Percentiles rank a stretch among this genome's conserved stretches.
Conservation (phyloP, 2,113 vertebrate species). For the Dasypus novemcinctus region DNA sequence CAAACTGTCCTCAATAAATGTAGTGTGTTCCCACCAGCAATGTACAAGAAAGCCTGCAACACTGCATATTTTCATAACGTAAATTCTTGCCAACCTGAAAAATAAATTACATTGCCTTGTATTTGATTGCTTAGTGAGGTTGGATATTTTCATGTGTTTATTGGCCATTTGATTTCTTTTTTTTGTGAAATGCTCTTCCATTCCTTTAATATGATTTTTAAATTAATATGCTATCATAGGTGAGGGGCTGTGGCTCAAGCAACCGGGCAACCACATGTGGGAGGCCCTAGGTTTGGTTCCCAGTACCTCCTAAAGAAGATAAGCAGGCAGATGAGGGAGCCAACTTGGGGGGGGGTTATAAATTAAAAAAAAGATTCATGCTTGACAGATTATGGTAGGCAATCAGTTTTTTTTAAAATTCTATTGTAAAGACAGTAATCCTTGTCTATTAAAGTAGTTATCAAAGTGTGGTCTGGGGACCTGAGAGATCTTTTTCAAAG, state of each 20-base stretch:
- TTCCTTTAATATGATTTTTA: not conserved
- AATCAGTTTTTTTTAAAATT: not conserved
- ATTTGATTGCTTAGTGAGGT: not conserved
- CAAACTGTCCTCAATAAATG: not conserved
- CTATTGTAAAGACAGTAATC: not conserved
- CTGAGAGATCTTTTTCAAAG: not conserved
- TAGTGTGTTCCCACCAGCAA: not conserved
- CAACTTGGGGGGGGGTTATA: too few relatives aligned
- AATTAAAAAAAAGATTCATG: not conserved
- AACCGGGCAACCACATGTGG: too few relatives aligned
- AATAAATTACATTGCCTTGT: not conserved
- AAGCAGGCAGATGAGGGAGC: too few relatives aligned
- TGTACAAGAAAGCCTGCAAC: not conserved
- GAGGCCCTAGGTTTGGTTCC: too few relatives aligned
- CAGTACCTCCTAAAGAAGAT: too few relatives aligned
- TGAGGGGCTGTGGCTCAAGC: too few relatives aligned
- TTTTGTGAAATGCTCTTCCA: constrained; percentile 2
- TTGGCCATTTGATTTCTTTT: not conserved
- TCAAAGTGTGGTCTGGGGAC: not conserved
- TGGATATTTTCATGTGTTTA: not conserved
- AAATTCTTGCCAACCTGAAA: not conserved
- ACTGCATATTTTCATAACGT: not conserved
- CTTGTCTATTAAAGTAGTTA: not conserved
- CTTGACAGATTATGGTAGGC: too few relatives aligned
- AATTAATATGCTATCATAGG: not conserved